Evolutionary conservation across 2,888 invertebrate genomes (phyloP).

Genomic region (Epinotia ramella): DNA sequence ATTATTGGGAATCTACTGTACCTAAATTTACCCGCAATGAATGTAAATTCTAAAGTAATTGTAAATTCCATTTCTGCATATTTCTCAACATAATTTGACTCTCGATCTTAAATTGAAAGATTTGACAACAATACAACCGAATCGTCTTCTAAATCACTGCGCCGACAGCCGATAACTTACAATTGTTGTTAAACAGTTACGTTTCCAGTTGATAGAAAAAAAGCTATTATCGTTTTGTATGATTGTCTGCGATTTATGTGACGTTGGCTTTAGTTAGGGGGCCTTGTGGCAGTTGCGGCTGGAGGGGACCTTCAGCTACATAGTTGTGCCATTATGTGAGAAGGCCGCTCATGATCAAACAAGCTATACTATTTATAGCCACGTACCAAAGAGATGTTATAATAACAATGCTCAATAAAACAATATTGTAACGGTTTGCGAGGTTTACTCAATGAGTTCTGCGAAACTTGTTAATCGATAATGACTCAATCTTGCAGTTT

Average conservation of each 20-base stretch:
- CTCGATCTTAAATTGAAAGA: neutral
- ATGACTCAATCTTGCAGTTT: slow-evolving; percentile 6
- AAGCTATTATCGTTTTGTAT: slow-evolving; percentile 17
- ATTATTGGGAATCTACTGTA: neutral
- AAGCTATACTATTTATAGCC: slow-evolving; percentile 47
- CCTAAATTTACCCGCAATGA: neutral
- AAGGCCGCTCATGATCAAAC: slow-evolving; percentile 61
- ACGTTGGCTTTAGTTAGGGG: slow-evolving; percentile 30
- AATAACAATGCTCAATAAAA: slow-evolving; percentile 33
- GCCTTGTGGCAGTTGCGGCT: slow-evolving; percentile 40
- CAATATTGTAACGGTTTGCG: slow-evolving; percentile 20
- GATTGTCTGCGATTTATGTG: slow-evolving; percentile 38
- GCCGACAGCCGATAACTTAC: slow-evolving; percentile 1
- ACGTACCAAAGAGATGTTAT: slow-evolving; percentile 25
- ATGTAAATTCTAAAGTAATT: neutral
- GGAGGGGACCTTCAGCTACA: slow-evolving; percentile 62
- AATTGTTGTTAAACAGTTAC: slow-evolving; percentile 10
- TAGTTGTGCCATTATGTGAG: slow-evolving; percentile 62
- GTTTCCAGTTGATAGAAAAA: slow-evolving; percentile 5
- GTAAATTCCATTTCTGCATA: neutral
- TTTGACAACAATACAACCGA: too few relatives aligned
- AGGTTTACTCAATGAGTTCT: slow-evolving; percentile 14
- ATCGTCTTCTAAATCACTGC: slow-evolving; percentile 4
- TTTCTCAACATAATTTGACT: neutral
- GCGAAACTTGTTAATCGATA: slow-evolving; percentile 12